Evolutionary conservation across 2,888 invertebrate species (phyloP), one percentile per base, ranked within the genome.

Genomic region (Tenthredo distinguenda): DNA sequence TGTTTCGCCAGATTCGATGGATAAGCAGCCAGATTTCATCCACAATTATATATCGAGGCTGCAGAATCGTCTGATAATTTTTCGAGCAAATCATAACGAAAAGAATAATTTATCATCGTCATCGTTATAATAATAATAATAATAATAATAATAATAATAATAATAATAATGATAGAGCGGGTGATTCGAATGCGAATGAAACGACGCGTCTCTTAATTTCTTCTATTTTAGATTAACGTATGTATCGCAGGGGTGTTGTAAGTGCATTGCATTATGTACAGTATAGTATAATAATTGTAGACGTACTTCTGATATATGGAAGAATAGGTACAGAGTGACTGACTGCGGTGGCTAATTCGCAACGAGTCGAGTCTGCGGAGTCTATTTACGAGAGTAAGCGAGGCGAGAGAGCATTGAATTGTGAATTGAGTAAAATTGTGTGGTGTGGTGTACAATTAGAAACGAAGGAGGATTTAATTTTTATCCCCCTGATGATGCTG

Each of bases 361-460:
- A 43, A 47, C 50, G 55, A 55, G 55, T n/a, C 21, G 9, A 34
- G 37, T 58, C 47, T 34, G 55, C 55, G 26, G 37, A 62, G 62
- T 26, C 90, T 90, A 91, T 93, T 92, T 91, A 91, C 87, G 87
- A 90, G 90, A 90, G 88, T 90, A 91, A 92, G 90, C 91, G 91
- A 92, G 90, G 92, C 92, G 91, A 91, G 91, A 92, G 88, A 89
- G 90, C 90, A 91, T 92, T 92, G 91, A 91, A 87, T 65, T 87
- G 87, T 88, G 90, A 90, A 90, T 81, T 81, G 62, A 81, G 50
- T 50, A 21, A 50, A 62, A 81, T 81, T 62, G 62, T 62, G 40
- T 34, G 34, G 43, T 37, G 34, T 43, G 43, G 21, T 74, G 43
- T 74, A 68, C 15, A 68, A 34, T 68, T 68, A 68, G 34, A 68